These are phyloP conservation scores for Leuciscus idus DNA, from an alignment of 2,113 vertebrate genomes.

Conservation along the genomic window DNA sequence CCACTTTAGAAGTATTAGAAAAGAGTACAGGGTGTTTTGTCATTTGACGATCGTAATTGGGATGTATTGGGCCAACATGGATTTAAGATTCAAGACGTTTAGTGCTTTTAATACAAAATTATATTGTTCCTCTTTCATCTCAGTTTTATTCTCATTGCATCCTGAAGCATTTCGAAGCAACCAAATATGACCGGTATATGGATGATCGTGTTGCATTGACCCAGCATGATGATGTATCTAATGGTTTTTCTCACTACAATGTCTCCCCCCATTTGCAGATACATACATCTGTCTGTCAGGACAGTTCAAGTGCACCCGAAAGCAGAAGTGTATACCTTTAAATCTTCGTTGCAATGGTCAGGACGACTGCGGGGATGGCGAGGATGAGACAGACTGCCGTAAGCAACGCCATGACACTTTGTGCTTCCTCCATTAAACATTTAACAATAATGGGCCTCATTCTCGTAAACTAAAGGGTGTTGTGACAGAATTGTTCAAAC, in stretches of 20 bases:
- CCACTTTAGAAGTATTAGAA: constrained; percentile 48
- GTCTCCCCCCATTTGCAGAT: constrained; percentile 75
- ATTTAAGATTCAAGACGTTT: constrained; percentile 45
- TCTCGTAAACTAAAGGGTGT: constrained; percentile 31
- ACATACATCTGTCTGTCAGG: constrained; percentile 95
- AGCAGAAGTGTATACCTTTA: constrained; percentile 93
- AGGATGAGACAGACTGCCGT: constrained; percentile 97
- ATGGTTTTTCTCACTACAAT: background rate
- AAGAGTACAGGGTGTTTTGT: constrained; percentile 43
- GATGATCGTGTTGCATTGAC: background rate
- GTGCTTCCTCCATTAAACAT: constrained; percentile 12
- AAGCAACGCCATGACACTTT: constrained; percentile 68
- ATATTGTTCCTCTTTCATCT: constrained; percentile 13
- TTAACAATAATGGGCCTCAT: background rate
- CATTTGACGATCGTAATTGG: constrained; percentile 29
- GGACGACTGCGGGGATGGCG: constrained; percentile 94
- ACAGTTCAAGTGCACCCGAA: constrained; percentile 95
- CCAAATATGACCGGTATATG: background rate
- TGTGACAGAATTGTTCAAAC: constrained; percentile 45
- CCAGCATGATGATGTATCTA: background rate
- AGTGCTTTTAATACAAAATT: constrained; percentile 24
- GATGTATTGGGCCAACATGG: constrained; percentile 38
- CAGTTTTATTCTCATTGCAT: background rate
- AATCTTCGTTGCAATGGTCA: constrained; percentile 97
- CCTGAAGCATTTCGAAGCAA: background rate